Evolutionary conservation across 2,888 invertebrate genomes (phyloP).

Genomic region (Lasioglossum morio): DNA sequence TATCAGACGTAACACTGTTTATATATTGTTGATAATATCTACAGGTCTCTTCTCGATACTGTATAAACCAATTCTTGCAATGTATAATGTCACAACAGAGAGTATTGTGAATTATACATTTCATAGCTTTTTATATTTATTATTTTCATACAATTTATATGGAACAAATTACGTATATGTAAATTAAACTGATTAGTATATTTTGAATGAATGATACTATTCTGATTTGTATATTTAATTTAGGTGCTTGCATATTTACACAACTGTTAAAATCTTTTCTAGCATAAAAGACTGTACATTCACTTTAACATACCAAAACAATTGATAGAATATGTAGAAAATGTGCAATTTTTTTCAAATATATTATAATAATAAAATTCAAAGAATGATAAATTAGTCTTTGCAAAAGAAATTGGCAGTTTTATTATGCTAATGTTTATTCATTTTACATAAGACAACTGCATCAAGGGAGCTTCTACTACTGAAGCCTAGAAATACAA

Average conservation of each 20-base stretch:
- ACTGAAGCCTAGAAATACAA: background rate
- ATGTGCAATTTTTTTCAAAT: background rate
- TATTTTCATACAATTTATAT: constrained; percentile 24
- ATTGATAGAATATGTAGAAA: background rate
- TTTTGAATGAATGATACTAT: background rate
- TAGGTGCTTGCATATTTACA: background rate
- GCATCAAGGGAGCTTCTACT: background rate
- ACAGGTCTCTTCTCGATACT: background rate
- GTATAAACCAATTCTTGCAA: background rate
- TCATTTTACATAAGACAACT: background rate
- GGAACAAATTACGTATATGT: background rate
- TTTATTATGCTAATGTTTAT: background rate
- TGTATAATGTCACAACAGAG: background rate
- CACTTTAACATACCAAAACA: background rate
- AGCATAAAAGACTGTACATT: background rate
- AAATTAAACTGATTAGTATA: background rate
- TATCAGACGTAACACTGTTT: constrained; percentile 13
- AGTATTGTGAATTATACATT: constrained; percentile 5
- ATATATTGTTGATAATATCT: background rate
- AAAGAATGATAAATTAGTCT: background rate
- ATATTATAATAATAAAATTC: background rate
- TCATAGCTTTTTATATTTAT: constrained; percentile 12
- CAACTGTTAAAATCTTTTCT: background rate
- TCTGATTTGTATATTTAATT: background rate
- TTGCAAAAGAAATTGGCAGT: no score